phyloP scores from a whole-genome alignment of 2,797 vertebrate genomes.

The Betta splendens region DNA sequence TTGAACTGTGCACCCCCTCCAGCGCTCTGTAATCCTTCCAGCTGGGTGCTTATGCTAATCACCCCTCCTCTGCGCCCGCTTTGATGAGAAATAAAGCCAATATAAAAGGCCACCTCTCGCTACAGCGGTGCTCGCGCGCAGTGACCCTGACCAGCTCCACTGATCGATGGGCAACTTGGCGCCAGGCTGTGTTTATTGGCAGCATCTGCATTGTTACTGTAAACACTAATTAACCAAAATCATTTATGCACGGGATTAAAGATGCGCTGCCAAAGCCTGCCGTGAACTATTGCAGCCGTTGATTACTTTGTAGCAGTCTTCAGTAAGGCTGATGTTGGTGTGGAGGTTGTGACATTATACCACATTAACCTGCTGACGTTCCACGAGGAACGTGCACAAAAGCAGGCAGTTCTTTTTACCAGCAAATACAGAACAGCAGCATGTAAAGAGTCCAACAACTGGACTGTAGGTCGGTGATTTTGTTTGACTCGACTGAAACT shows the following conservation, averaged over 20 bases:
- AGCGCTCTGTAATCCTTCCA: constrained; percentile 1
- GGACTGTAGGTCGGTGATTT: too few relatives aligned
- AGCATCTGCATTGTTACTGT: constrained; percentile 38
- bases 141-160: constrained; percentile 20
- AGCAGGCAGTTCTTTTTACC: too few relatives aligned
- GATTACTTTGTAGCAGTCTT: constrained; percentile 41
- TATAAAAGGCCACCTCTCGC: constrained; percentile 14
- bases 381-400: too few relatives aligned
- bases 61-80: constrained; percentile 4
- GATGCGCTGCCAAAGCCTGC: constrained; percentile 38
- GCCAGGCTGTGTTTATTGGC: constrained; percentile 37
- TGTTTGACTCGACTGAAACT: too few relatives aligned
- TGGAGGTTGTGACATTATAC: too few relatives aligned
- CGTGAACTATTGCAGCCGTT: constrained; percentile 45
- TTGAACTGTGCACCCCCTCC: neutral
- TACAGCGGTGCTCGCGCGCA: constrained; percentile 16
- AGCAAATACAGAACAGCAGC: too few relatives aligned
- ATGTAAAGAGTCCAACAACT: too few relatives aligned
- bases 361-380: too few relatives aligned
- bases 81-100: constrained; percentile 19
- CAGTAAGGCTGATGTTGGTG: constrained; percentile 15
- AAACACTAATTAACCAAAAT: constrained; percentile 43
- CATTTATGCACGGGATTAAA: constrained; percentile 41
- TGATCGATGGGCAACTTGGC: constrained; percentile 42
- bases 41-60: neutral